Base-by-base conservation (phyloP, 2,888 invertebrate species). In the Nephrotoma guestfalica region DNA sequence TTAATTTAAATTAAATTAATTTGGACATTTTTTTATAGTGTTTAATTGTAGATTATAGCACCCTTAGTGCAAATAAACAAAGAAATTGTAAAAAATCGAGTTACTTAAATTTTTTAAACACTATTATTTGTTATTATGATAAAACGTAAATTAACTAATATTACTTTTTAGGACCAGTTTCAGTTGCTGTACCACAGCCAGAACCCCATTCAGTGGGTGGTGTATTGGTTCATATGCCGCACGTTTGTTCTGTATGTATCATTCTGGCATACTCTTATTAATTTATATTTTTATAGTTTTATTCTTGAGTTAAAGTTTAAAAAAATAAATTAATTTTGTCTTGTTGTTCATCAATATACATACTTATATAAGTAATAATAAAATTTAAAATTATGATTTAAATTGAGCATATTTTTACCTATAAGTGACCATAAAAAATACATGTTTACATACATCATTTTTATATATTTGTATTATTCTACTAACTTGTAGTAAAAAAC, bases 181-280 rank as follows among this genome's bases (percentile, higher is more conserved):
- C 94, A 11, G 91, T 92, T 86, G 91, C 91, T 57, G 92, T 92
- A 47, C 94, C 94, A 86, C 93, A 94, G 88, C 94, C 95, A 86
- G 96, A 96, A 91, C 94, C 94, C 88, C 94, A 94, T 92, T 95
- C 94, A 42, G 95, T 97, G 87, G 96, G 97, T 88, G 97, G 96
- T 87, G 96, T 97, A 88, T 93, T 97, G 89, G 97, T 96, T 88
- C 96, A 97, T 91, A 97, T 97, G 97, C 97, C 97, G 88, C 97
- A 97, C 93, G 97, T 97, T 93, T 93, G 95, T 94, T 93, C 93
- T 92, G 93, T 92, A 91, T 91, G 92, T 91, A 90, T 88, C 51
- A 45, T 30, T 71, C 71, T 71, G 30, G 18, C 71, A 30, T 71
- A 43, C 43, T 85, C 30, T 71, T 71, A 4, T 4, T 71, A 30